Base-by-base conservation (phyloP, 2,113 vertebrate genomes). In the Oophaga pumilio region DNA sequence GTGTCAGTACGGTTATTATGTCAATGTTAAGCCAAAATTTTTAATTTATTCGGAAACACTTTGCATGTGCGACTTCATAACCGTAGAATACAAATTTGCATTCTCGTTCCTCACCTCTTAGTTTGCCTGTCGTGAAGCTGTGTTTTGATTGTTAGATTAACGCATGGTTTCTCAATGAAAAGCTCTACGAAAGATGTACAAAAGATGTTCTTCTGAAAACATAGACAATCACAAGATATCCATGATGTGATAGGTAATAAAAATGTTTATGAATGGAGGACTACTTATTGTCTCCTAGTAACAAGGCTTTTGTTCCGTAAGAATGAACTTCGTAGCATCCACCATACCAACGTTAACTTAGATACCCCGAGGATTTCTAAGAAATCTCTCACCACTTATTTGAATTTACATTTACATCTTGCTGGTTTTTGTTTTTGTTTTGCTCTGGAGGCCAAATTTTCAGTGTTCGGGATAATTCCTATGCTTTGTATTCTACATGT, bases 261-360 rank as follows among this genome's bases (percentile, higher is more conserved):
- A 71, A 26, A 13, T 71, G 14, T 28, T 15, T 71, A 10, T 57
- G 15, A 78, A 78, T 56, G 52, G n/a, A 78, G 12, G 6, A 17
- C 76, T 26, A 28, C 26, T 33, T 71, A 24, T 57, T 24, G n/a
- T 57, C 52, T 78, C 76, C 76, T 78, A 78, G 76, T 24, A 26
- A 78, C 76, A 56, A 56, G 76, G n/a, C 4, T 11, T 26, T 78
- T 56, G 26, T 56, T 78, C 50, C 50, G 2, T 15, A 78, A n/a
- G 56, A 78, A 26, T 78, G 13, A 77, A 56, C 14, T 26, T 8
- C 8, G 24, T 52, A 15, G 24, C 50, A 78, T 59, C 53, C 28
- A 59, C 76, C 28, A 8, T 10, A 28, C n/a, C 53, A 79, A 79
- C 57, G 77, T 59, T 28, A 79, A 79, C 56, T 56, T 20, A 6